These are phyloP conservation scores for Orthosia gracilis DNA, from an alignment of 2,888 invertebrate genomes.

Conservation along the genomic window DNA sequence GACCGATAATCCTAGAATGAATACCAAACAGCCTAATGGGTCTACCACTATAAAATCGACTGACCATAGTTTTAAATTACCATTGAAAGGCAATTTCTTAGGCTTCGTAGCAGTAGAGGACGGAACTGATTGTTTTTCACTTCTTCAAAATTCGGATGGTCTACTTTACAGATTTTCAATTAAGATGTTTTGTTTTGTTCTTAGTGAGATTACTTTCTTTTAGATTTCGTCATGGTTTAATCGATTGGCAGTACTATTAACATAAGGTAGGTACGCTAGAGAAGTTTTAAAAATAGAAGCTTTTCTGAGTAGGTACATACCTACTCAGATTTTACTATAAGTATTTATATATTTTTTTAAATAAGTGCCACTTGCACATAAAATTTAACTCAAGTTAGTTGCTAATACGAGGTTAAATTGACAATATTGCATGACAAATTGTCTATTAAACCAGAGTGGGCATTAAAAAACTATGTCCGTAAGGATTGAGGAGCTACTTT, in stretches of 20 bases:
- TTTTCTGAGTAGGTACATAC: neutral
- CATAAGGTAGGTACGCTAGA: no score
- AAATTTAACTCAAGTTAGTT: no score
- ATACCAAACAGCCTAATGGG: conserved; percentile 38
- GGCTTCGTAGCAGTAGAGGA: neutral
- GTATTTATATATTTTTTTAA: no score
- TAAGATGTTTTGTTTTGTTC: neutral
- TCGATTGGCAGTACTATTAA: no score
- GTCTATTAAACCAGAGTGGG: no score
- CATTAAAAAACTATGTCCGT: no score
- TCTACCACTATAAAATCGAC: neutral
- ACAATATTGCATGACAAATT: no score
- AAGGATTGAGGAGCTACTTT: no score
- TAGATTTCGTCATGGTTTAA: neutral
- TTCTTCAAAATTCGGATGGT: neutral
- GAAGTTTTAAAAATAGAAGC: no score
- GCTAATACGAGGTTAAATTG: no score
- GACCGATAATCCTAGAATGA: conserved; percentile 29
- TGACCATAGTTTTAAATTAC: neutral
- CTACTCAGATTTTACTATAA: no score
- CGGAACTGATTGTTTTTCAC: neutral
- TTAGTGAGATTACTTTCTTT: neutral
- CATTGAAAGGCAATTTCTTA: neutral
- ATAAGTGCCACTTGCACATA: no score
- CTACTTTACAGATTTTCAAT: neutral